Percentiles rank a stretch among this genome's conserved stretches.
Conservation (phyloP, 2,113 vertebrate species). For the Hippocampus mohnikei region DNA sequence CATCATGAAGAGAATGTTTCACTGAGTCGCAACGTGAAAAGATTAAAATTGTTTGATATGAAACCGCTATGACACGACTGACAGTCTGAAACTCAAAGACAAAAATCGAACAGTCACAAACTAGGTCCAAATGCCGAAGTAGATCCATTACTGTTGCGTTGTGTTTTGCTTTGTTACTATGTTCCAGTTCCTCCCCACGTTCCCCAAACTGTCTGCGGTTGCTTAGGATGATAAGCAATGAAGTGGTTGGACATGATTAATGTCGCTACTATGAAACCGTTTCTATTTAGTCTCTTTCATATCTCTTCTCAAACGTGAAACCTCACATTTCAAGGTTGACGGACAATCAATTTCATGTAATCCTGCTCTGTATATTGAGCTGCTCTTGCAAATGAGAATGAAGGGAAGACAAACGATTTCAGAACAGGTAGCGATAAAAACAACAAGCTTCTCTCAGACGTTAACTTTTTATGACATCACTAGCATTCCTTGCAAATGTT, state of each 20-base stretch:
- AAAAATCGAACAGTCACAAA: no score
- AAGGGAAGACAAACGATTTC: slow-evolving; percentile 7
- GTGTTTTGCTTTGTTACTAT: neutral
- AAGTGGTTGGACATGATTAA: neutral
- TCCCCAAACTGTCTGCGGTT: neutral
- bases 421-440: neutral
- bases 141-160: no score
- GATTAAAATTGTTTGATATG: neutral
- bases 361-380: slow-evolving; percentile 6
- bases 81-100: neutral
- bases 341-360: slow-evolving; percentile 18
- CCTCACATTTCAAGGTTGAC: slow-evolving; percentile 6
- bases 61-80: no score
- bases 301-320: slow-evolving; percentile 2
- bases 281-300: slow-evolving; percentile 8
- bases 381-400: slow-evolving; percentile 8
- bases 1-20: no score
- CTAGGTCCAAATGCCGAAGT: no score
- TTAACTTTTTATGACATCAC: neutral
- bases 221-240: slow-evolving; percentile 10
- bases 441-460: neutral
- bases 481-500: neutral
- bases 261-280: neutral
- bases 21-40: neutral
- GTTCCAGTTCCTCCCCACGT: neutral